These are phyloP conservation scores for Pollachius pollachius DNA, from an alignment of 2,113 vertebrate species.

Conservation along the genomic window DNA sequence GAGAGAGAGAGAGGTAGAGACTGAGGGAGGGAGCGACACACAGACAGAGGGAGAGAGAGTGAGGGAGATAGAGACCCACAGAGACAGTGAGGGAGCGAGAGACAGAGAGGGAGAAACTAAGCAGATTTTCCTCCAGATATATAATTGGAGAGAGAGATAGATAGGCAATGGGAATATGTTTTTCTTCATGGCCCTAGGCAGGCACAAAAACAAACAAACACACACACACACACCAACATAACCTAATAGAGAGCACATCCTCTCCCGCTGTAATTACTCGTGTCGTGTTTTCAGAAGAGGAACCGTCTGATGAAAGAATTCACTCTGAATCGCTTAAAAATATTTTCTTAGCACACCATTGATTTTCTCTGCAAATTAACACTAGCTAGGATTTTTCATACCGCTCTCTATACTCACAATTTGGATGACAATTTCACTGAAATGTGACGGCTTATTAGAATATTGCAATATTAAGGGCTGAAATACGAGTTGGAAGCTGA, in stretches of 20 bases:
- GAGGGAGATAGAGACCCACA: no score
- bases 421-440: slow-evolving; percentile 7
- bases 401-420: not conserved
- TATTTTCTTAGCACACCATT: no score
- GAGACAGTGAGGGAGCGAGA: not conserved
- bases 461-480: slow-evolving; percentile 17
- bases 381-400: no score
- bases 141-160: slow-evolving; percentile 12
- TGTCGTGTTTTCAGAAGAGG: slow-evolving; percentile 19
- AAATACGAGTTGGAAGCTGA: slow-evolving; percentile 22
- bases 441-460: slow-evolving; percentile 18
- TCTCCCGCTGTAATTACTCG: slow-evolving; percentile 14
- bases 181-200: no score
- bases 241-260: slow-evolving; percentile 14
- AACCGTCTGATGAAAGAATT: slow-evolving; percentile 11
- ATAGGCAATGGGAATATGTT: not conserved
- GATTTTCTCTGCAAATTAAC: no score
- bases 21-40: no score
- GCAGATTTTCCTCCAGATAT: no score
- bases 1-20: no score
- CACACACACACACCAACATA: not conserved
- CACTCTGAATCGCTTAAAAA: slow-evolving; percentile 8
- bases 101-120: not conserved
- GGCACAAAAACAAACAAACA: no score
- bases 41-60: no score